phyloP scores from a whole-genome alignment of 1,140 invertebrate genomes.

The Drosophila bifasciata region DNA sequence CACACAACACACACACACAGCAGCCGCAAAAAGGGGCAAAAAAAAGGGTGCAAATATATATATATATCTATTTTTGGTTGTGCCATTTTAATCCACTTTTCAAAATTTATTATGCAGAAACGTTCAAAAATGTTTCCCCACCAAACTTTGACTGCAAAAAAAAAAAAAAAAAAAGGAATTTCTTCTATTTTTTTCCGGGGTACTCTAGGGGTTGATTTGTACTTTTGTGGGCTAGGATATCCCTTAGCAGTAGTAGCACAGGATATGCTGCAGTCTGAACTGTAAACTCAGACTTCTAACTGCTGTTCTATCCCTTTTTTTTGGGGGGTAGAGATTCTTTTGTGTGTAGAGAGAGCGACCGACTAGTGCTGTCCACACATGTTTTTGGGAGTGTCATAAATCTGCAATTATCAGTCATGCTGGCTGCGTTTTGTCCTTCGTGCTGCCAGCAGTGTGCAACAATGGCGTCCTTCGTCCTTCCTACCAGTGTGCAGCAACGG shows the following conservation, averaged over 20 bases:
- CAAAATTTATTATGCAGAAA: conserved; percentile 76
- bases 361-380: conserved; percentile 66
- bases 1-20: conserved; percentile 12
- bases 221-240: too few relatives aligned
- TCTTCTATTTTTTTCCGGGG: neutral
- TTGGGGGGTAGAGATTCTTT: conserved; percentile 3
- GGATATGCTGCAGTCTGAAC: too few relatives aligned
- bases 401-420: conserved; percentile 73
- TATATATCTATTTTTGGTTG: conserved; percentile 35
- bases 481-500: too few relatives aligned
- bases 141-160: conserved; percentile 34
- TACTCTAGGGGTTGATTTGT: too few relatives aligned
- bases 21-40: neutral
- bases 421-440: conserved; percentile 12
- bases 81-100: conserved; percentile 73
- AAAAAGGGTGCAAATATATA: conserved; percentile 16
- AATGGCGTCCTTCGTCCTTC: too few relatives aligned
- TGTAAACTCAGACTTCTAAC: too few relatives aligned
- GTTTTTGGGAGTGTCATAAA: conserved; percentile 70
- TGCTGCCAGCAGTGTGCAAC: conserved; percentile 20
- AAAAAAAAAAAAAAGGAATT: conserved; percentile 1
- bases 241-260: too few relatives aligned
- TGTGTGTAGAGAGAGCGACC: conserved; percentile 24
- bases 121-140: conserved; percentile 57
- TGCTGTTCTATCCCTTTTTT: neutral